Evolutionary conservation across 2,113 vertebrate species (phyloP).

Genomic region (Odocoileus virginianus): DNA sequence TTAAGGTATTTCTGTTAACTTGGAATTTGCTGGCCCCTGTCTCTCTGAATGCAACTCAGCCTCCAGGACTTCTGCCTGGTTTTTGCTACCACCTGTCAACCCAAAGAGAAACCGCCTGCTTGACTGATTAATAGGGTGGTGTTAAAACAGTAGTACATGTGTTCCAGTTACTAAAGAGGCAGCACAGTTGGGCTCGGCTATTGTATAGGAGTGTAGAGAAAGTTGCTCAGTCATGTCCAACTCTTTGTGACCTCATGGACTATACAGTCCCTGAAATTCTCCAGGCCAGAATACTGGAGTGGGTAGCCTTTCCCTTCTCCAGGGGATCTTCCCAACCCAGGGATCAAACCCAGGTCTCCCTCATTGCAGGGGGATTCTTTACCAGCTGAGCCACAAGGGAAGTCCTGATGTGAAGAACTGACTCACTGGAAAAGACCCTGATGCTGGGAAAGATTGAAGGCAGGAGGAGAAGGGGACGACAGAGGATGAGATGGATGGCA

Average conservation of each 20-base stretch:
- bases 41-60: background rate
- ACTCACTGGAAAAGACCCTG: background rate
- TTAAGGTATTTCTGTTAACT: background rate
- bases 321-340: background rate
- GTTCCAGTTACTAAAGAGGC: background rate
- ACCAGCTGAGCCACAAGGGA: background rate
- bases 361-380: background rate
- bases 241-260: background rate
- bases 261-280: background rate
- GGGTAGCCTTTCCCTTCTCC: background rate
- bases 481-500: background rate
- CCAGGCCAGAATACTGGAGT: background rate
- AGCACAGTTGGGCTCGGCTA: fast-evolving
- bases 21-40: background rate
- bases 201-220: background rate
- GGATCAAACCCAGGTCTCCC: background rate
- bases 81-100: background rate
- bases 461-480: background rate
- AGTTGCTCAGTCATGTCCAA: background rate
- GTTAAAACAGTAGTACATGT: fast-evolving
- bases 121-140: background rate
- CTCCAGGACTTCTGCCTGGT: background rate
- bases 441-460: background rate
- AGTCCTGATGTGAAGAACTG: background rate
- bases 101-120: background rate